These are phyloP conservation scores for Barnardius zonarius DNA, from an alignment of 2,113 vertebrate species.

Conservation along the genomic window DNA sequence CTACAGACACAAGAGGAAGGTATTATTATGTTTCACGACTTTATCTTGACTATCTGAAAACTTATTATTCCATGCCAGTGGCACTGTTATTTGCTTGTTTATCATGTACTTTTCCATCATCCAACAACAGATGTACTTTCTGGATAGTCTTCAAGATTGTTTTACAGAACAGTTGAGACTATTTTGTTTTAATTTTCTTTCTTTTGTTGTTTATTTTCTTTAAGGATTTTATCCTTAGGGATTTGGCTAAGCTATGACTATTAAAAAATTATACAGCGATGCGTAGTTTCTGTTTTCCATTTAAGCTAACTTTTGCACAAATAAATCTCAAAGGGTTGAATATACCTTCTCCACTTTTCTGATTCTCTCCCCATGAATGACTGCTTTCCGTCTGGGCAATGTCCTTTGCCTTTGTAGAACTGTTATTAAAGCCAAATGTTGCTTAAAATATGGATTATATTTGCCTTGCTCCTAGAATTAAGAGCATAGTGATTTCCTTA, in stretches of 20 bases:
- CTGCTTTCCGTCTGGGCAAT: neutral
- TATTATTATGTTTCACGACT: neutral
- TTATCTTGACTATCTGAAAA: neutral
- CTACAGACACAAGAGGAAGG: neutral
- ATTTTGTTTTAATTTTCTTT: constrained; percentile 32
- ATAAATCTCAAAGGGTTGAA: constrained; percentile 22
- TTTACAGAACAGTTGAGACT: neutral
- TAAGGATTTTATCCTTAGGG: constrained; percentile 4
- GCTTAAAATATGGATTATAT: constrained; percentile 2
- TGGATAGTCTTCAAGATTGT: constrained; percentile 4
- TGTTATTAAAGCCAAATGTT: constrained; percentile 50
- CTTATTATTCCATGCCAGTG: neutral
- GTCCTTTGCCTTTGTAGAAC: neutral
- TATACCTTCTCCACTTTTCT: constrained; percentile 38
- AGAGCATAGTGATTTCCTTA: neutral
- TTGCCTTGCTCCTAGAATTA: constrained; percentile 7
- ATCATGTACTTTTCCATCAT: constrained; percentile 13
- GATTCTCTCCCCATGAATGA: neutral
- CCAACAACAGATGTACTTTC: constrained; percentile 15
- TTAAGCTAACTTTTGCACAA: constrained; percentile 45
- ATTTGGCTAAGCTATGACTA: neutral
- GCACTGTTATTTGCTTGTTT: neutral
- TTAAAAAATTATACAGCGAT: constrained; percentile 31
- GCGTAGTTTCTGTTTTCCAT: constrained; percentile 50
- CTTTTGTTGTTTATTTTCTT: constrained; percentile 34